Percentiles rank a stretch among this genome's conserved stretches.
These are phyloP conservation scores for Drosophila niveifrons DNA, from an alignment of 2,888 invertebrate genomes.

Conservation along the genomic window DNA sequence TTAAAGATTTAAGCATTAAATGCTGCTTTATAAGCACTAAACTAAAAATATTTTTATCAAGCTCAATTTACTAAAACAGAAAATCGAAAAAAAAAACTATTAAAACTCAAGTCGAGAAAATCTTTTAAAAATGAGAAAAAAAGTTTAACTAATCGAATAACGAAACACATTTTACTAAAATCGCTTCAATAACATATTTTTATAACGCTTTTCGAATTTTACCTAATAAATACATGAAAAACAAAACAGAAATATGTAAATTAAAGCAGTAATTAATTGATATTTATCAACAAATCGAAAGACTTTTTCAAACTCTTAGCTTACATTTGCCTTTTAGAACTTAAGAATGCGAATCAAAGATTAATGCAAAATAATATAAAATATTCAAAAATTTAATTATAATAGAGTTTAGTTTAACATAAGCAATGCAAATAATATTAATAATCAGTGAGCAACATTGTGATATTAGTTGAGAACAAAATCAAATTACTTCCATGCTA, in stretches of 20 bases:
- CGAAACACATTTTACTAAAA: slow-evolving; percentile 66
- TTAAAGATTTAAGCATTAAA: slow-evolving; percentile 76
- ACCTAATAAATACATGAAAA: slow-evolving; percentile 31
- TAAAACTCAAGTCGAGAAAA: slow-evolving; percentile 23
- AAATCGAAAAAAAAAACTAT: slow-evolving; percentile 18
- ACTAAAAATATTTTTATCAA: slow-evolving; percentile 63
- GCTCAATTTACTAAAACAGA: slow-evolving; percentile 65
- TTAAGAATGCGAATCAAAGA: slow-evolving; percentile 62
- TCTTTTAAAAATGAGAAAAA: slow-evolving; percentile 40
- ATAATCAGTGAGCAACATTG: slow-evolving; percentile 78
- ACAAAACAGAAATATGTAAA: slow-evolving; percentile 52
- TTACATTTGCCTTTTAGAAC: slow-evolving; percentile 79
- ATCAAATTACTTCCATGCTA: slow-evolving; percentile 80
- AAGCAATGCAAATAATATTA: slow-evolving; percentile 40
- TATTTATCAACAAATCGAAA: slow-evolving; percentile 59
- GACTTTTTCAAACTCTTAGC: slow-evolving; percentile 77
- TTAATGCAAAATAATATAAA: slow-evolving; percentile 32
- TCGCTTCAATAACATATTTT: slow-evolving; percentile 79
- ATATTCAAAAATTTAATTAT: slow-evolving; percentile 15
- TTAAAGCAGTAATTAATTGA: slow-evolving; percentile 68
- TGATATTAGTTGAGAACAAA: slow-evolving; percentile 81
- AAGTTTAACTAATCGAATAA: slow-evolving; percentile 39
- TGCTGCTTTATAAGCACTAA: slow-evolving; percentile 64
- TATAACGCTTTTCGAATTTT: slow-evolving; percentile 81
- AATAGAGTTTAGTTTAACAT: slow-evolving; percentile 41